Percentiles rank a stretch among this genome's conserved stretches.
These are phyloP conservation scores for Andricus quercusramuli DNA, from an alignment of 2,888 invertebrate species.

Conservation along the genomic window DNA sequence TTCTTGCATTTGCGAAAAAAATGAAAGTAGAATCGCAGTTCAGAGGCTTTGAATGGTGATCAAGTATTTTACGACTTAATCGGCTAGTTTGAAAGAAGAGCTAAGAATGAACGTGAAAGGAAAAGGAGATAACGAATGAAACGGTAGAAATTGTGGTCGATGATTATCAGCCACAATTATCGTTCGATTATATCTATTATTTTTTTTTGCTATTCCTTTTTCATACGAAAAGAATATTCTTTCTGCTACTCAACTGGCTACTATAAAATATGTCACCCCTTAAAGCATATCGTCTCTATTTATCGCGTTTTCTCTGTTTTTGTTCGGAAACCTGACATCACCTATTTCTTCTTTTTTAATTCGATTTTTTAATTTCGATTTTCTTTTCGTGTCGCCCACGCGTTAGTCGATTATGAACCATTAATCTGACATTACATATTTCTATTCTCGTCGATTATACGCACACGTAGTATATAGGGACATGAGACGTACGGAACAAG, in stretches of 20 bases:
- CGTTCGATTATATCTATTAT: not conserved
- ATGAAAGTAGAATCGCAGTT: constrained; percentile 10
- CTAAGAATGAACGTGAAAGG: constrained; percentile 12
- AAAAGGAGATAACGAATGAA: not conserved
- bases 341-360: too few species aligned
- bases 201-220: not conserved
- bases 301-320: not conserved
- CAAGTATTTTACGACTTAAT: constrained; percentile 38
- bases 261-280: not conserved
- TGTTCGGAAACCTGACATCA: too few species aligned
- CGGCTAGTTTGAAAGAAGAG: constrained; percentile 9
- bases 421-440: constrained; percentile 49
- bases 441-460: constrained; percentile 21
- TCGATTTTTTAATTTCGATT: too few species aligned
- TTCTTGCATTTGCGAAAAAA: not conserved
- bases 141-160: not conserved
- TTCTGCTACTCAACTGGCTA: not conserved
- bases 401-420: constrained; percentile 56
- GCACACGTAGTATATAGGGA: constrained; percentile 40
- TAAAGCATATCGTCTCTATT: not conserved
- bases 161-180: not conserved
- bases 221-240: not conserved
- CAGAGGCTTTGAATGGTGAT: constrained; percentile 27
- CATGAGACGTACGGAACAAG: constrained; percentile 11
- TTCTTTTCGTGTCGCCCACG: constrained; percentile 58